A percentile compares a stretch with the other conserved stretches of the same genome.
Evolutionary conservation across 2,797 vertebrate genomes (phyloP).

Genomic region (Eulemur albifrons): DNA sequence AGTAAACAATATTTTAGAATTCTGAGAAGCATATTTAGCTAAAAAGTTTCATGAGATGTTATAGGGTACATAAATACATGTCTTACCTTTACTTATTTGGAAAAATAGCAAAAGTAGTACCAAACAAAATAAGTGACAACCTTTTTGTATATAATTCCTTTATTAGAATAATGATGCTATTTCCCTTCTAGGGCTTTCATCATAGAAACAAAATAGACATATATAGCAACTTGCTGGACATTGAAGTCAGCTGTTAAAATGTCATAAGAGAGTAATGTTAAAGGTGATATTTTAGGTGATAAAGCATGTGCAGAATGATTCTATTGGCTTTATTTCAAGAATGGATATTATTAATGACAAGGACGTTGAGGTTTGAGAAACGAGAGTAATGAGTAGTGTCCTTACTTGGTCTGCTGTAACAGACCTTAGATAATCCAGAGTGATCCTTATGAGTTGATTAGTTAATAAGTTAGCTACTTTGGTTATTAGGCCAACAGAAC

Average conservation of each 20-base stretch:
- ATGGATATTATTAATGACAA: not conserved
- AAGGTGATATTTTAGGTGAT: not conserved
- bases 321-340: not conserved
- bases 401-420: not conserved
- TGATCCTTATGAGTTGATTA: not conserved
- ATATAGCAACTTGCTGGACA: not conserved
- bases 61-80: not conserved
- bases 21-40: not conserved
- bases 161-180: not conserved
- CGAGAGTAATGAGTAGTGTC: not conserved
- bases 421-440: not conserved
- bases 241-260: slow-evolving; percentile 9
- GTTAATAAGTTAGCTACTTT: not conserved
- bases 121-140: not conserved
- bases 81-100: not conserved
- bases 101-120: not conserved
- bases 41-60: not conserved
- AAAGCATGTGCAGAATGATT: not conserved
- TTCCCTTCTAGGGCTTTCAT: not conserved
- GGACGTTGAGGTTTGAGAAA: not conserved
- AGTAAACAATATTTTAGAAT: not conserved
- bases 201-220: not conserved
- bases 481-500: not conserved
- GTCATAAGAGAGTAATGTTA: not conserved
- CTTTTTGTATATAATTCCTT: not conserved